Conservation (phyloP, 2,888 invertebrate genomes). For the Trilocha varians region DNA sequence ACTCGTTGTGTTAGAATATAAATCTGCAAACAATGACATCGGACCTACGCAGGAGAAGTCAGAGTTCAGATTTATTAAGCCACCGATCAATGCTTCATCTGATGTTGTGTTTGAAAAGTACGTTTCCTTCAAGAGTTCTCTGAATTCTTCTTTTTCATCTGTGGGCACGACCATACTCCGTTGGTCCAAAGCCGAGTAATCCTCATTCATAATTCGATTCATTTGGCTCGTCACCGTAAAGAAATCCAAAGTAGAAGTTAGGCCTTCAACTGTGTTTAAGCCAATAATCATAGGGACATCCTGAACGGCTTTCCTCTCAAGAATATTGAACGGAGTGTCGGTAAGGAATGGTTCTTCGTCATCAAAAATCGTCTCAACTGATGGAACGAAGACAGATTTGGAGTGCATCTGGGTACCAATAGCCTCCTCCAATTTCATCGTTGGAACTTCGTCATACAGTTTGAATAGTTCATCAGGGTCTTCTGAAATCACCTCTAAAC, state of each 20-base stretch:
- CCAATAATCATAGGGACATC: conserved; percentile 69
- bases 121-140: conserved; percentile 41
- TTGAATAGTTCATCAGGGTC: conserved; percentile 39
- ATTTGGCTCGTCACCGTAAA: conserved; percentile 52
- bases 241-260: conserved; percentile 55
- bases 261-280: conserved; percentile 69
- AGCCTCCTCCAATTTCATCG: conserved; percentile 47
- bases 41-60: conserved; percentile 59
- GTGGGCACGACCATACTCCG: conserved; percentile 32
- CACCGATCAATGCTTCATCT: conserved; percentile 51
- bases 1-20: conserved; percentile 42
- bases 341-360: conserved; percentile 53
- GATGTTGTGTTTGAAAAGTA: conserved; percentile 46
- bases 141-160: conserved; percentile 37
- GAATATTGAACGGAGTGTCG: conserved; percentile 56
- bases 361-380: conserved; percentile 43
- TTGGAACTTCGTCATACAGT: conserved; percentile 37
- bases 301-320: conserved; percentile 35
- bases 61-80: conserved; percentile 53
- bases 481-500: conserved; percentile 38
- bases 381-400: conserved; percentile 53
- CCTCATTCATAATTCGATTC: conserved; percentile 49
- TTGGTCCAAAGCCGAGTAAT: conserved; percentile 46
- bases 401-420: conserved; percentile 58
- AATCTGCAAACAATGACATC: conserved; percentile 45